These are phyloP conservation scores for Lycocerus yunnanus DNA, from an alignment of 2,888 invertebrate genomes.

Conservation along the genomic window DNA sequence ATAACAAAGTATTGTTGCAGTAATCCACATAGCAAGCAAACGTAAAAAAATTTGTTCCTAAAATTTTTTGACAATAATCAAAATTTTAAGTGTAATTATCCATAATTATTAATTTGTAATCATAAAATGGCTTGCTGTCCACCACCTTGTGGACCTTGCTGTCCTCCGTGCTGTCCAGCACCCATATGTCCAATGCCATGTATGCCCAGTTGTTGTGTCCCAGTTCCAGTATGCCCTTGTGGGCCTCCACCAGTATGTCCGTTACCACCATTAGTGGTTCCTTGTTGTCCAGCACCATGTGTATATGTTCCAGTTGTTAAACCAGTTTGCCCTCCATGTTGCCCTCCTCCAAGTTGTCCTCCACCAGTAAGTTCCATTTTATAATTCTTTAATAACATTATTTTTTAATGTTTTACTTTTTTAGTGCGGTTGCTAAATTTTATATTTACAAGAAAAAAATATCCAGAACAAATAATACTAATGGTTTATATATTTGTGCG, in stretches of 20 bases:
- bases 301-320: conserved; percentile 30
- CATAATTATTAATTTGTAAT: not conserved
- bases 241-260: conserved; percentile 36
- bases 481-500: not conserved
- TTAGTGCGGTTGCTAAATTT: not conserved
- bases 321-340: conserved; percentile 31
- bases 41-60: conserved; percentile 3
- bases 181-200: conserved; percentile 14
- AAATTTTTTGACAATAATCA: not conserved
- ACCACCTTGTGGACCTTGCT: conserved; percentile 11
- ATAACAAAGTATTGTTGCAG: conserved; percentile 15
- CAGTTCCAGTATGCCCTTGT: conserved; percentile 37
- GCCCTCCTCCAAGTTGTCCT: conserved; percentile 23
- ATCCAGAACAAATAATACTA: not conserved
- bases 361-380: not conserved
- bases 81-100: conserved; percentile 1
- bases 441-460: not conserved
- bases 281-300: conserved; percentile 37
- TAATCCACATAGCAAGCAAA: conserved; percentile 3
- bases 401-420: not conserved
- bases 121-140: not conserved
- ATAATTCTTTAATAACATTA: not conserved
- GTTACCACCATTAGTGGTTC: conserved; percentile 34
- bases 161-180: conserved; percentile 15
- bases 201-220: conserved; percentile 29